These are phyloP conservation scores for Drosophila littoralis DNA, from an alignment of 1,140 invertebrate genomes.

Conservation along the genomic window DNA sequence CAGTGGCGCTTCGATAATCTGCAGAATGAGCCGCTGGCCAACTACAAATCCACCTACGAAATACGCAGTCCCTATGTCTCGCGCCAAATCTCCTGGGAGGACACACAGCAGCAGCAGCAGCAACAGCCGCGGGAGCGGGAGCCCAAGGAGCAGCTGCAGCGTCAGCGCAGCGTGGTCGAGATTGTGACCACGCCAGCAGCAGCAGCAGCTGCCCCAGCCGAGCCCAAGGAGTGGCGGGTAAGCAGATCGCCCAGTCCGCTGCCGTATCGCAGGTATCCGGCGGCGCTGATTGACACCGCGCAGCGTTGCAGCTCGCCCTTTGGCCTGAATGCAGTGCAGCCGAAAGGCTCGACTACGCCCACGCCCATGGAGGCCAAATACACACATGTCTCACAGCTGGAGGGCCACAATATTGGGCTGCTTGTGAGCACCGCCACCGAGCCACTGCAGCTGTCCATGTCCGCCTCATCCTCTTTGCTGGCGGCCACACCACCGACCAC, in stretches of 20 bases:
- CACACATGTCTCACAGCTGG: constrained; percentile 69
- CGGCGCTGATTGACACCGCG: constrained; percentile 70
- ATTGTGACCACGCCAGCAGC: constrained; percentile 54
- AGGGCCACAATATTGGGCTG: constrained; percentile 76
- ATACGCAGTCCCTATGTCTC: constrained; percentile 75
- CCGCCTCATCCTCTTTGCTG: constrained; percentile 60
- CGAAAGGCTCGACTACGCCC: constrained; percentile 13
- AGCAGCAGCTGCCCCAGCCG: background rate
- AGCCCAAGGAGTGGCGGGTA: constrained; percentile 36
- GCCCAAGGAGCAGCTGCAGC: constrained; percentile 21
- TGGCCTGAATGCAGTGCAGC: constrained; percentile 65
- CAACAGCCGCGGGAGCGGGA: background rate
- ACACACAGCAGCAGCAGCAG: constrained; percentile 43
- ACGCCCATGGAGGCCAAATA: constrained; percentile 39
- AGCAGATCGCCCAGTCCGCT: constrained; percentile 65
- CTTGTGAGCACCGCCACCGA: constrained; percentile 68
- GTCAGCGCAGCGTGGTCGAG: constrained; percentile 65
- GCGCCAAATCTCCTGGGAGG: constrained; percentile 77
- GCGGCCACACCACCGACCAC: constrained; percentile 59
- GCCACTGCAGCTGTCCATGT: constrained; percentile 63
- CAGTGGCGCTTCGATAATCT: constrained; percentile 76
- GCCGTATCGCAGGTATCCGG: constrained; percentile 70
- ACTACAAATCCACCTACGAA: constrained; percentile 79
- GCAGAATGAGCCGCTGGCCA: constrained; percentile 62
- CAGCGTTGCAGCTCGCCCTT: constrained; percentile 70